These are phyloP conservation scores for Syrmaticus mikado DNA, from an alignment of 2,113 vertebrate species.

Conservation along the genomic window DNA sequence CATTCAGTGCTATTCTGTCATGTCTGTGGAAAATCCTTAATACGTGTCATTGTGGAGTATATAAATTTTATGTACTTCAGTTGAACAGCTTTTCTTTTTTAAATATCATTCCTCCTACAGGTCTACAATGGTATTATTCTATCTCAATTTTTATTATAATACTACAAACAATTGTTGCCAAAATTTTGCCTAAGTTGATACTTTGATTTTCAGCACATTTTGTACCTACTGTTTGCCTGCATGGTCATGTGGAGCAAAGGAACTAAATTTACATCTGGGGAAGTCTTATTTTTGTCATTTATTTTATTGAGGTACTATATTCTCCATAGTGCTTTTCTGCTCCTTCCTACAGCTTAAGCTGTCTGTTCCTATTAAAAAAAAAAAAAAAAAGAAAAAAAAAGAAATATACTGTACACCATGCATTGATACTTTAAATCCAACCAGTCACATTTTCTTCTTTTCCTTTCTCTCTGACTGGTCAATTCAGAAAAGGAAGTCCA, in stretches of 20 bases:
- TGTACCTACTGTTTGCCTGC: constrained; percentile 20
- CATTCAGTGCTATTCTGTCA: neutral
- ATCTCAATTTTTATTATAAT: neutral
- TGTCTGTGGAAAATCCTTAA: neutral
- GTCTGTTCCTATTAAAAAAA: neutral
- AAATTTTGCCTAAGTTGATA: constrained; percentile 42
- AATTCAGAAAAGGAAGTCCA: constrained; percentile 87
- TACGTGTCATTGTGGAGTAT: neutral
- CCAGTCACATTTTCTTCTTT: constrained; percentile 77
- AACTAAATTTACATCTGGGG: constrained; percentile 3
- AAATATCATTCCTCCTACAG: constrained; percentile 58
- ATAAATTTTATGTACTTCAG: neutral
- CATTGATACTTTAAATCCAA: constrained; percentile 70
- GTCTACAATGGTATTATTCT: neutral
- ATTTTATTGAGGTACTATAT: constrained; percentile 1
- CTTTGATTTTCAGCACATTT: constrained; percentile 13
- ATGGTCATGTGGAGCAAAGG: constrained; percentile 28
- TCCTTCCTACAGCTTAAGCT: constrained; percentile 9
- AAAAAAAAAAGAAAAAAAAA: neutral
- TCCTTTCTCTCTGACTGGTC: constrained; percentile 82
- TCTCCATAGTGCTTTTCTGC: constrained; percentile 10
- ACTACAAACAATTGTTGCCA: constrained; percentile 24
- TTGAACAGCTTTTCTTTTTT: constrained; percentile 10
- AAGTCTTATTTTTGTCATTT: neutral
- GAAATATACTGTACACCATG: constrained; percentile 66